A percentile compares a stretch with the other conserved stretches of the same genome.
These are phyloP conservation scores for Rhodophaea formosa DNA, from an alignment of 2,888 invertebrate species.

Conservation along the genomic window DNA sequence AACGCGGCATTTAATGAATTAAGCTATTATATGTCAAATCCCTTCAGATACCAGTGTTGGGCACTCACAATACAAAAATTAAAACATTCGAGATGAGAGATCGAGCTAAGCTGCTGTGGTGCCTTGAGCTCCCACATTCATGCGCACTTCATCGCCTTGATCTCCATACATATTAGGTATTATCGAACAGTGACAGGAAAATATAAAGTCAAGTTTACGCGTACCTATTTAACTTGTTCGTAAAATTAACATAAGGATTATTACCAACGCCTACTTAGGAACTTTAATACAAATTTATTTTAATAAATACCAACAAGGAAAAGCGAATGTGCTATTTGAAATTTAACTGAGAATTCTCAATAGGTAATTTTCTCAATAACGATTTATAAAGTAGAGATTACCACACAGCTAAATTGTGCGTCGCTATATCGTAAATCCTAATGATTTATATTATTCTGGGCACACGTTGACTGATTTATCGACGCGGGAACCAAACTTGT, in stretches of 20 bases:
- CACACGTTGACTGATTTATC: slow-evolving; percentile 17
- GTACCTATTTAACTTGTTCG: neutral
- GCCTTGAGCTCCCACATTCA: neutral
- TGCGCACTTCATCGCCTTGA: slow-evolving; percentile 17
- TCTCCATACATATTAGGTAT: slow-evolving; percentile 16
- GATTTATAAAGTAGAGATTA: neutral
- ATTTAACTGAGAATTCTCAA: neutral
- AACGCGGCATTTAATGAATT: too few species aligned
- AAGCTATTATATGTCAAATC: too few species aligned
- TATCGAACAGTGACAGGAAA: neutral
- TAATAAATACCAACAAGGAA: neutral
- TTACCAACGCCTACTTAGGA: neutral
- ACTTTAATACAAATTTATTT: neutral
- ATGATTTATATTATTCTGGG: slow-evolving; percentile 22
- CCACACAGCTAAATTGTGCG: slow-evolving; percentile 8
- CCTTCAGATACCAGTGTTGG: too few species aligned
- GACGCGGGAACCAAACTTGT: slow-evolving; percentile 16
- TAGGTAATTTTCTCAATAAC: neutral
- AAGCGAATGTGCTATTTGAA: neutral
- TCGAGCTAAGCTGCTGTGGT: neutral
- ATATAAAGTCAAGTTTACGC: slow-evolving; percentile 10
- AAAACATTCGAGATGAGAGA: slow-evolving; percentile 12
- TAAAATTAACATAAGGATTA: neutral
- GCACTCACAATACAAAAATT: too few species aligned
- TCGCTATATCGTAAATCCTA: slow-evolving; percentile 23